Evolutionary conservation across 92 coral and sea anemone species (phyloP), one percentile per base, ranked within the genome.

Genomic region (Bergia sp.): DNA sequence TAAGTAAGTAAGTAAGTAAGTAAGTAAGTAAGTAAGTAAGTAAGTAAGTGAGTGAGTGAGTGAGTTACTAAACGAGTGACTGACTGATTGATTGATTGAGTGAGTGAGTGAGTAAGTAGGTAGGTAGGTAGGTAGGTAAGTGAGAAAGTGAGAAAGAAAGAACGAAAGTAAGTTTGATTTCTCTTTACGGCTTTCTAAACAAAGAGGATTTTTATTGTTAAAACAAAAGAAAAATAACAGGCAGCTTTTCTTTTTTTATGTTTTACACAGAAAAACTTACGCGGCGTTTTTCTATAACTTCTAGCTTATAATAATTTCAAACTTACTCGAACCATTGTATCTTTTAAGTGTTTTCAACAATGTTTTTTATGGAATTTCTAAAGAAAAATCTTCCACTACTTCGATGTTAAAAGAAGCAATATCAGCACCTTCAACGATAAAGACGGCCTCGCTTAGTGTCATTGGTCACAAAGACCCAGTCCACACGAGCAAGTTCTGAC

Each of bases 161-260:
- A 2, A 53, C 11, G 12, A 1, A 53, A 53, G 1, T 53, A 12
- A 8, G 58, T 53, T 10, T 21, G 18, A 4, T 38, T 6, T 1
- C 44, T 73, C 15, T 0, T 67, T 67, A 67, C 4, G 7, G 80
- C 1, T 76, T 76, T 76, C 80, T 76, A 76, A 76, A 76, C 80
- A 76, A 39, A 39, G 49, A 39, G 58, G 58, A 12, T 12, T 76
- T 74, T 76, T 76, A 76, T 40, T 76, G 80, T 76, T 76, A 76
- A 76, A 76, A 76, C 80, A 41, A 76, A 44, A 76, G 58, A 53
- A 53, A 53, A 73, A 41, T n/a, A 44, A 76, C 80, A 76, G 45
- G 41, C 37, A 76, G 29, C 4, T 76, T 76, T 41, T 18, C 36
- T 76, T 20, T 41, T 16, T 12, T 76, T 10, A 39, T 76, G 80